Evolutionary conservation across 2,797 vertebrate genomes (phyloP).

Genomic region (Picus viridis): DNA sequence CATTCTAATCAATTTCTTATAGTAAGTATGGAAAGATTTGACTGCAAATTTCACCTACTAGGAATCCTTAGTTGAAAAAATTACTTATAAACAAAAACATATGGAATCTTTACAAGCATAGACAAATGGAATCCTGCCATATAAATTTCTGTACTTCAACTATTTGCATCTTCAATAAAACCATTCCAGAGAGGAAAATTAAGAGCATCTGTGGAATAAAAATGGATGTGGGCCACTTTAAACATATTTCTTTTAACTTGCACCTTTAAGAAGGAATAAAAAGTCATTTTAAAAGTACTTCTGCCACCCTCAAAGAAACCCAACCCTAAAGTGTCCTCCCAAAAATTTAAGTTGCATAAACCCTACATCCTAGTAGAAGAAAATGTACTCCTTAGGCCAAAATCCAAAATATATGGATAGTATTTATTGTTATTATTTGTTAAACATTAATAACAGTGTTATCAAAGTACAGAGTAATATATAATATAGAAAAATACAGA

Average conservation of each 20-base stretch:
- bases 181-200: neutral
- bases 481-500: neutral
- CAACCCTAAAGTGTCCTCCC: neutral
- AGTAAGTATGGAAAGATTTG: neutral
- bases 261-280: neutral
- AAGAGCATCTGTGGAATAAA: neutral
- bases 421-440: neutral
- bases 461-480: neutral
- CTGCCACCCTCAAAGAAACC: neutral
- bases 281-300: neutral
- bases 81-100: neutral
- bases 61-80: neutral
- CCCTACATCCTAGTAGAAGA: neutral
- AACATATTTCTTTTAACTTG: neutral
- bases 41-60: neutral
- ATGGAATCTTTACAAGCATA: neutral
- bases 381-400: neutral
- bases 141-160: neutral
- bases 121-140: neutral
- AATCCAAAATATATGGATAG: neutral
- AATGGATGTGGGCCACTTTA: neutral
- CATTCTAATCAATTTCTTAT: neutral
- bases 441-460: neutral
- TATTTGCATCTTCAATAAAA: neutral
- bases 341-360: neutral